These are phyloP conservation scores for Marasmarcha lunaedactyla DNA, from an alignment of 2,888 invertebrate genomes.

Conservation along the genomic window DNA sequence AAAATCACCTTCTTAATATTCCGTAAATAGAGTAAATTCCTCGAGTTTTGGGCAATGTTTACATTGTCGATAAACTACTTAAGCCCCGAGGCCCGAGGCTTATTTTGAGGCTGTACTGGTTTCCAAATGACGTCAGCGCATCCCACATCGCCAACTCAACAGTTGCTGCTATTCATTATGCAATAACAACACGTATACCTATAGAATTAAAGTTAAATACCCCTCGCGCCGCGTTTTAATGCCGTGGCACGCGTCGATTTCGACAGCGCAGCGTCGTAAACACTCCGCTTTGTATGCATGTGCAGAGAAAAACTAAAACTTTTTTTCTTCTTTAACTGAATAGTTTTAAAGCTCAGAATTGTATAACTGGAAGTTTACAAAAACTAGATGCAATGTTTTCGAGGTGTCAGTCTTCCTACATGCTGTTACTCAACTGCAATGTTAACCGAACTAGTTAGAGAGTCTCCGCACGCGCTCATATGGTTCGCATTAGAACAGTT, in stretches of 20 bases:
- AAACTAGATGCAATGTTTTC: conserved; percentile 36
- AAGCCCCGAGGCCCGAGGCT: too few relatives aligned
- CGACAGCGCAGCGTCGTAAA: conserved; percentile 31
- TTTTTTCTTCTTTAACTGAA: conserved; percentile 21
- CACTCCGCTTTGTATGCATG: conserved; percentile 16
- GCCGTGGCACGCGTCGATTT: conserved; percentile 53
- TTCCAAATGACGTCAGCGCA: conserved; percentile 36
- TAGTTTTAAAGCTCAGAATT: conserved; percentile 21
- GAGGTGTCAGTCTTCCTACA: conserved; percentile 48
- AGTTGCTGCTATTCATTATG: conserved; percentile 20
- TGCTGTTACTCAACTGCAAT: conserved; percentile 50
- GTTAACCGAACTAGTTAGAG: conserved; percentile 25
- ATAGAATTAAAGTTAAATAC: too few relatives aligned
- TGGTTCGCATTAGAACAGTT: conserved; percentile 30
- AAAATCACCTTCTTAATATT: too few relatives aligned
- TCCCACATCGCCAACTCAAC: conserved; percentile 32
- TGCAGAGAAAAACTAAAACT: conserved; percentile 19
- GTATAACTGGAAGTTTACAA: conserved; percentile 8
- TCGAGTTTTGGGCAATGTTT: too few relatives aligned
- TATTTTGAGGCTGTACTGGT: not conserved
- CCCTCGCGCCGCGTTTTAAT: conserved; percentile 11
- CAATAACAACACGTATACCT: not conserved
- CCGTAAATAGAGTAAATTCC: too few relatives aligned
- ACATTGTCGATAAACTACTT: too few relatives aligned
- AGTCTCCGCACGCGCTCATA: conserved; percentile 15